Evolutionary conservation across 1,140 invertebrate genomes (phyloP), one percentile per base, ranked within the genome.

Genomic region (Caenorhabditis brenneri): DNA sequence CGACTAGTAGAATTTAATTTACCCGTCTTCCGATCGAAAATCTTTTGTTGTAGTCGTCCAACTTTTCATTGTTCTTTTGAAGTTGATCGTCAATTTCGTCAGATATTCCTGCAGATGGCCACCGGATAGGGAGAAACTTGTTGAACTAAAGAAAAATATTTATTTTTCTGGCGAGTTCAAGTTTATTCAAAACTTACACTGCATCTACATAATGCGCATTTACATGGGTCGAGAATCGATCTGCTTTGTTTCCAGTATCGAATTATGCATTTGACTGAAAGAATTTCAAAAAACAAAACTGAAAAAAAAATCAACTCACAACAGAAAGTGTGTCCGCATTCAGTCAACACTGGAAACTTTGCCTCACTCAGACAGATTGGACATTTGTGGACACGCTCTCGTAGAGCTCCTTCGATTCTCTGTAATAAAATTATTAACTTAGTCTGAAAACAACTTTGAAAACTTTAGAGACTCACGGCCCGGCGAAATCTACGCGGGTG

Each of bases 241-340:
- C 42, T 74, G 65, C 65, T 74, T 19, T 74, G 65, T 74, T 74
- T 33, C 65, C 65, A 74, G 65, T 74, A 74, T 24, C 24, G 65
- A 24, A 74, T 42, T 6, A 42, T 42, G 36, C 65, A 74, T 33
- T 42, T 4, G 24, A 33, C 65, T 74, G 36, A 22, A 74, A 42
- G 12, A 74, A 46, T 42, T 55, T n/a, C n/a, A n/a, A n/a, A n/a
- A n/a, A n/a, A n/a, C n/a, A n/a, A n/a, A n/a, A n/a, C n/a, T n/a
- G n/a, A n/a, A n/a, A n/a, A n/a, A n/a, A n/a, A n/a, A n/a, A n/a
- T n/a, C n/a, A n/a, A 46, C 36, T 74, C 24, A 74, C 65, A 74
- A 36, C 65, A 74, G 29, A 74, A 74, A 74, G 46, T 74, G n/a
- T 74, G 65, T 31, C 65, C 65, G 24, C 65, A 74, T 10, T 74